Base-by-base conservation (phyloP, 2,888 invertebrate genomes). In the Hypena proboscidalis region DNA sequence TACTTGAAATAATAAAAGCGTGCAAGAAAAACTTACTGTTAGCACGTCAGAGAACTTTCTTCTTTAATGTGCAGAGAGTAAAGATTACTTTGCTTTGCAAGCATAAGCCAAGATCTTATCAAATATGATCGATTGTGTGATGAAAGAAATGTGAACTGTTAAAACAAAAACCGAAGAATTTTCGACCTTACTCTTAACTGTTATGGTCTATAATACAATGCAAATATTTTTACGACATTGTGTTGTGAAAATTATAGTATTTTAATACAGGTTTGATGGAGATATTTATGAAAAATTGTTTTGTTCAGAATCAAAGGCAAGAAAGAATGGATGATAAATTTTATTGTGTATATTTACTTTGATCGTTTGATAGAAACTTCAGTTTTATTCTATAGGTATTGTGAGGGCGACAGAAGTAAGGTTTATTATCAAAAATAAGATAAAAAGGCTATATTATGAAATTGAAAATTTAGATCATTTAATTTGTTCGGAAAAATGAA, bases 71-170 rank as follows among this genome's bases (percentile, higher is more conserved):
- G n/a, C n/a, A 4, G 10, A 32, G 8, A 1, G 3, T 0, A 32
- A 34, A 32, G 11, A 21, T 23, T 1, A 47, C 1, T 38, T 27
- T 56, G 8, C 21, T 29, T 40, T 29, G 7, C 1, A 31, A 3
- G 7, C 6, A 23, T 8, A 11, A 2, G n/a, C 26, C 7, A 21
- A 48, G 61, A 65, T 65, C 36, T 41, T 56, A 59, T 65, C 58
- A 51, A 42, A 30, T 44, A 45, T 64, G 63, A 68, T 67, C 48
- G 63, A 68, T 65, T 60, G 58, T 51, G 46, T 33, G 67, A 55
- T 55, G 59, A 65, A 68, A 63, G 51, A 52, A 60, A 55, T 15
- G 22, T 33, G 19, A 44, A 51, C 33, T 32, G 13, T 49, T 42
- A 14, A 27, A 2, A 19, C 29, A 8, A 4, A 10, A 11, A 9